Base-by-base conservation (phyloP, 2,888 invertebrate genomes). In the Drosophila vallismaia region DNA sequence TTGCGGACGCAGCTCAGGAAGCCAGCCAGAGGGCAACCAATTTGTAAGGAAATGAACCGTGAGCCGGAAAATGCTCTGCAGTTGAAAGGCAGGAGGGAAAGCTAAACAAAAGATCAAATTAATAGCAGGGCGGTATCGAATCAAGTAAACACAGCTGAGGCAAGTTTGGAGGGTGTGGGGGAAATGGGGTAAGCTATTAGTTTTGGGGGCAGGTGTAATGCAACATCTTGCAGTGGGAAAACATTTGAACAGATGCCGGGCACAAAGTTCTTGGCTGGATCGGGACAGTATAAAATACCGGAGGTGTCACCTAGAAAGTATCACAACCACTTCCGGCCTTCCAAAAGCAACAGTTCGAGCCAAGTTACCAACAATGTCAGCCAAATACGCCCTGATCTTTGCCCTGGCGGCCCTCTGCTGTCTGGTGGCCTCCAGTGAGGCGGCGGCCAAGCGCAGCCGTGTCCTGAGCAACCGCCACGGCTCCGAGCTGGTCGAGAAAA, bases 101-200 rank as follows among this genome's bases (percentile, higher is more conserved):
- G 87, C 88, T 73, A 81, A 81, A 83, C 88, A 82, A 86, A 79
- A 83, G 82, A 86, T 82, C 86, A 79, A 88, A 82, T 79, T 79
- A 83, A 75, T 86, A 68, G 71, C 74, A 38, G 36, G 54, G 49
- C 46, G 46, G 63, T 59, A 73, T 67, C 71, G 70, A 75, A 49
- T 36, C 36, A n/a, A 12, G 44, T 77, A 77, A 75, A 83, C 70
- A 75, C 80, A 80, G 80, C 74, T 84, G 79, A 8, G 26, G 10
- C 9, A 26, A 24, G 12, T 42, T 6, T 26, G 7, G 8, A 40
- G 24, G 31, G 29, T 14, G 33, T 33, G n/a, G 19, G 49, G 29
- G 4, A n/a, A 40, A 42, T 19, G 19, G 31, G 26, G 14, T 1
- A 12, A 38, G 31, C 51, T 46, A 33, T 19, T 8, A 12, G 19